phyloP scores from a whole-genome alignment of 2,888 invertebrate species.

The Willowsia nigromaculata region DNA sequence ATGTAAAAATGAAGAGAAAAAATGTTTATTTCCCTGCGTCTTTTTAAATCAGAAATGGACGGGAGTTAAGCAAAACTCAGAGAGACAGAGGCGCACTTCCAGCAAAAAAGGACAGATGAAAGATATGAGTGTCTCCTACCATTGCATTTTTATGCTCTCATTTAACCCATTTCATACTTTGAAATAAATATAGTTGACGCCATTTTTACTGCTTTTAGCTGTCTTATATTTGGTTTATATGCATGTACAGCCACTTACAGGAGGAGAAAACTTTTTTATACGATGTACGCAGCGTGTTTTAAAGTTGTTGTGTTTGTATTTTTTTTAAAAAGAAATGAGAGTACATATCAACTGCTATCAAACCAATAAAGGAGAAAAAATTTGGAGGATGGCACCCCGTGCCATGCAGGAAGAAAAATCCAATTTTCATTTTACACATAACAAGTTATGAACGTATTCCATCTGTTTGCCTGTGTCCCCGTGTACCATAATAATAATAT shows the following conservation, averaged over 20 bases:
- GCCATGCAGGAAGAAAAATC: slow-evolving; percentile 51
- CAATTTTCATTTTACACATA: slow-evolving; percentile 50
- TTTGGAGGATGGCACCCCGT: slow-evolving; percentile 55
- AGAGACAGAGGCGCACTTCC: background rate
- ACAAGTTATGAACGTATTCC: slow-evolving; percentile 19
- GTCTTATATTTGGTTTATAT: background rate
- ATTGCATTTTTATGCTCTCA: slow-evolving; percentile 79
- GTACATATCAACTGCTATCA: slow-evolving; percentile 58
- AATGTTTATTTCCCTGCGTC: slow-evolving; percentile 42
- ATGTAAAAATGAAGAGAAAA: slow-evolving; percentile 28
- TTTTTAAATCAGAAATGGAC: slow-evolving; percentile 59
- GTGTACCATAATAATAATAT: slow-evolving; percentile 41
- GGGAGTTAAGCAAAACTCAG: background rate
- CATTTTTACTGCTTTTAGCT: slow-evolving; percentile 73
- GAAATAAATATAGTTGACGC: slow-evolving; percentile 79
- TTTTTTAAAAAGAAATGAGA: slow-evolving; percentile 5
- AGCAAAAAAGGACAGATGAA: slow-evolving; percentile 66
- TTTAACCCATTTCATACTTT: slow-evolving; percentile 77
- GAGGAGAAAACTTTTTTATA: background rate
- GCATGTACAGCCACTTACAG: background rate
- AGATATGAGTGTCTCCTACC: slow-evolving; percentile 73
- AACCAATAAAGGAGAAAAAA: slow-evolving; percentile 54
- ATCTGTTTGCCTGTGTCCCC: slow-evolving; percentile 24
- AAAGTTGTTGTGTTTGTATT: slow-evolving; percentile 14
- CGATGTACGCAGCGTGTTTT: slow-evolving; percentile 49